Conservation (phyloP, 92 coral and sea anemone species). For the Phymanthus crucifer region DNA sequence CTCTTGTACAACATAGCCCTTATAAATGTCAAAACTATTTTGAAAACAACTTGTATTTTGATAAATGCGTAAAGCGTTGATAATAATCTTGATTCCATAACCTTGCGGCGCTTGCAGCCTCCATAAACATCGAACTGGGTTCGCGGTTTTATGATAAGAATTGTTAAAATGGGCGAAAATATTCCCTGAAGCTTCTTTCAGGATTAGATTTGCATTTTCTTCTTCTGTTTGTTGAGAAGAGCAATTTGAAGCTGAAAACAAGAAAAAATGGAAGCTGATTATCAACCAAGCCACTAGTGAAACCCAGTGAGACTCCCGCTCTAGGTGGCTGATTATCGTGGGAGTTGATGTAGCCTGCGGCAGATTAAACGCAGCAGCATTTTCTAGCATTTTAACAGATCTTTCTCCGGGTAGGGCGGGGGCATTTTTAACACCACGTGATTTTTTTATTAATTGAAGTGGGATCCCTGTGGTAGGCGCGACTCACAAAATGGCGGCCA, state of each 20-base stretch:
- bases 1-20: background rate
- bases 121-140: slow-evolving; percentile 14
- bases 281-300: too few species aligned
- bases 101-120: slow-evolving; percentile 11
- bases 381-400: too few species aligned
- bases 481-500: too few species aligned
- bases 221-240: slow-evolving; percentile 12
- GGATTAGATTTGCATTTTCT: slow-evolving; percentile 32
- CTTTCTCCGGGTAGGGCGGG: too few species aligned
- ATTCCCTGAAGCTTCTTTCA: slow-evolving; percentile 17
- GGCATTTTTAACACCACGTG: too few species aligned
- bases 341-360: too few species aligned
- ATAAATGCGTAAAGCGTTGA: slow-evolving; percentile 2
- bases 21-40: slow-evolving; percentile 4
- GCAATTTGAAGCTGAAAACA: slow-evolving; percentile 38
- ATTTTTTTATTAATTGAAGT: background rate
- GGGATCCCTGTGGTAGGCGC: background rate
- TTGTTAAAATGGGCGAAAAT: slow-evolving; percentile 1
- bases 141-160: background rate
- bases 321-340: too few species aligned
- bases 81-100: slow-evolving; percentile 11
- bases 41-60: slow-evolving; percentile 12
- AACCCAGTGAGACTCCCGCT: too few species aligned
- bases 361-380: too few species aligned
- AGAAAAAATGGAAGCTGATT: background rate